Base-by-base conservation (phyloP, 2,888 invertebrate species). In the Glaucopsyche alexis region DNA sequence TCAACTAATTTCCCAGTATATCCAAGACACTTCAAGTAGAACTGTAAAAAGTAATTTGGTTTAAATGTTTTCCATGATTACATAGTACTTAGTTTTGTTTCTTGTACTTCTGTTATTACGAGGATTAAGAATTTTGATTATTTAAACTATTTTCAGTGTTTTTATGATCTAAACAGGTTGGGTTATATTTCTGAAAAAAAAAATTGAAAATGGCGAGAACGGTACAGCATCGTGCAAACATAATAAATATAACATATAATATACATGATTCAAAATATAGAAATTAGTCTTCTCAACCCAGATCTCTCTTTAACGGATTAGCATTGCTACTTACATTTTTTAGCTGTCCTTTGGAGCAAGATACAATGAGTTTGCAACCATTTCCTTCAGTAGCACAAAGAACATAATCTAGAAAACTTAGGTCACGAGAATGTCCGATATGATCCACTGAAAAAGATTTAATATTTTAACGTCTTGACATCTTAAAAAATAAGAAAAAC, bases 351-450 rank as follows among this genome's bases (percentile, higher is more conserved):
- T 78, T 80, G 0, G 83, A 75, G 71, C 82, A 82, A 49, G 82
- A 84, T n/a, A 91, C 79, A 14, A 87, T 76, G n/a, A 88, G 69
- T 1, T 83, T 60, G 71, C 87, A 87, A n/a, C 89, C 88, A 5
- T 76, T 9, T 5, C 85, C 84, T 8, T 84, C 82, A 0, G 86
- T 88, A 0, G 74, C 76, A 40, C 38, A 73, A 14, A 80, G 50
- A 2, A 89, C 77, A 83, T 87, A 84, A 71, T 89, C 85, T 7
- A 73, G 77, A 69, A 90, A 89, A n/a, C 79, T 79, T 5, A 65
- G 38, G 66, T 89, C 87, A 6, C 87, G 82, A 2, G 89, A 90
- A 76, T 83, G 84, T 0, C 86, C 87, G 29, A 90, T 85, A 45
- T 86, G 78, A 6, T 81, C 78, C 64, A 80, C 88, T 88, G 78